Evolutionary conservation across 2,888 invertebrate species (phyloP), one percentile per base, ranked within the genome.

Genomic region (Drosophila neonasuta): DNA sequence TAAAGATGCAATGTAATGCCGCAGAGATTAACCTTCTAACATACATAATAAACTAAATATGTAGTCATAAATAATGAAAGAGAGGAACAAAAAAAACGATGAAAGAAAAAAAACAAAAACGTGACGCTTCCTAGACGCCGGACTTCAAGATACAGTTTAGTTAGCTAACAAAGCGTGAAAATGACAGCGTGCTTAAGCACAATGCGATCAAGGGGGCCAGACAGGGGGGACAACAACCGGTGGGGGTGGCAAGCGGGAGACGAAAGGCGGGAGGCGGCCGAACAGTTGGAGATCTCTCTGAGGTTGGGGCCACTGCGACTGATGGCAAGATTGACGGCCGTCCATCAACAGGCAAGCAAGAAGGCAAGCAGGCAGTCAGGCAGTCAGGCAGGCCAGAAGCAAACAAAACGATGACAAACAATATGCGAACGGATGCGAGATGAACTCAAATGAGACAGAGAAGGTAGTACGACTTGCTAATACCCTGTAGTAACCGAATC

Each of bases 121-220:
- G 56, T 68, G 56, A 62, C 50, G 73, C 77, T 77, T 77, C 74
- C 77, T 77, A 66, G 74, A 63, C 71, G 65, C 66, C 65, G 70
- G 71, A 71, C 72, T 56, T 51, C 11, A 17, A 71, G 63, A 64
- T 66, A 79, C 84, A 80, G 80, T 83, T 80, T 80, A 83, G 84
- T 78, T 80, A 70, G 79, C 80, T 79, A 86, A 71, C 86, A 85
- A 88, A 86, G 87, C 88, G 84, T 88, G 80, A 86, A 88, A 87
- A 86, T 80, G 85, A 80, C 86, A 85, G 77, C 75, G 78, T 75
- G 79, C 64, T 55, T 57, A 58, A 58, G 71, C 64, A 77, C 77
- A 77, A 76, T 68, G 74, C 63, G 63, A 42, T 39, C 66, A 24
- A 34, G 36, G 51, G 51, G 5, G 24, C 24, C 13, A 4, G 17